A percentile compares a stretch with the other conserved stretches of the same genome.
Conservation (phyloP, 2,888 invertebrate species). For the Sphinx pinastri region DNA sequence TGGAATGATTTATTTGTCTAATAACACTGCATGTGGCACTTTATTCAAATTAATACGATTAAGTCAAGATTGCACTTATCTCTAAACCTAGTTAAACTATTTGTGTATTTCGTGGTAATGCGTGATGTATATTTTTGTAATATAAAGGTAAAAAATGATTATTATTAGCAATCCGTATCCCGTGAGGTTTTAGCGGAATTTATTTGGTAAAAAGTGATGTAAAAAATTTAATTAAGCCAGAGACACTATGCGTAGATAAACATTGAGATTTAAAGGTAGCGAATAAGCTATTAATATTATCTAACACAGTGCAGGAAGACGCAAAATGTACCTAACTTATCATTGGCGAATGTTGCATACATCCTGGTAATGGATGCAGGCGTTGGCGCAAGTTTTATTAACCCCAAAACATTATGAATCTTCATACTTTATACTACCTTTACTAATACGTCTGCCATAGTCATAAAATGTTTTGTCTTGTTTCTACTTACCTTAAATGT, state of each 20-base stretch:
- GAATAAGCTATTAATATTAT: constrained; percentile 6
- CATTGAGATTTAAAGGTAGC: neutral
- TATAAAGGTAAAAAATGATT: constrained; percentile 21
- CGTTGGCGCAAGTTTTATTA: neutral
- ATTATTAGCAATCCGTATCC: neutral
- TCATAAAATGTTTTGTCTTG: no score
- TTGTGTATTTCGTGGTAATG: constrained; percentile 10
- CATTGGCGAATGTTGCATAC: neutral
- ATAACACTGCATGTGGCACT: constrained; percentile 41
- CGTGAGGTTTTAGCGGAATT: neutral
- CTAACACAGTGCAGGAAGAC: constrained; percentile 42
- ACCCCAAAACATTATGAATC: neutral
- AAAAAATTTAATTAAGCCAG: neutral
- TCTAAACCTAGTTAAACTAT: constrained; percentile 12
- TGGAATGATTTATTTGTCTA: constrained; percentile 48
- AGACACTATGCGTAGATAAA: neutral
- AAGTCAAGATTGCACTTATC: constrained; percentile 30
- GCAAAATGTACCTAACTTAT: constrained; percentile 34
- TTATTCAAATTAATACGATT: constrained; percentile 34
- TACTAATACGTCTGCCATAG: no score
- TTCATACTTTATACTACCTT: neutral
- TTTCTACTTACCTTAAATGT: no score
- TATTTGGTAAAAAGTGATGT: constrained; percentile 15
- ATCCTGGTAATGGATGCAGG: neutral
- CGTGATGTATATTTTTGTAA: constrained; percentile 4